phyloP scores from a whole-genome alignment of 2,113 vertebrate genomes.

The Lethenteron reissneri region DNA sequence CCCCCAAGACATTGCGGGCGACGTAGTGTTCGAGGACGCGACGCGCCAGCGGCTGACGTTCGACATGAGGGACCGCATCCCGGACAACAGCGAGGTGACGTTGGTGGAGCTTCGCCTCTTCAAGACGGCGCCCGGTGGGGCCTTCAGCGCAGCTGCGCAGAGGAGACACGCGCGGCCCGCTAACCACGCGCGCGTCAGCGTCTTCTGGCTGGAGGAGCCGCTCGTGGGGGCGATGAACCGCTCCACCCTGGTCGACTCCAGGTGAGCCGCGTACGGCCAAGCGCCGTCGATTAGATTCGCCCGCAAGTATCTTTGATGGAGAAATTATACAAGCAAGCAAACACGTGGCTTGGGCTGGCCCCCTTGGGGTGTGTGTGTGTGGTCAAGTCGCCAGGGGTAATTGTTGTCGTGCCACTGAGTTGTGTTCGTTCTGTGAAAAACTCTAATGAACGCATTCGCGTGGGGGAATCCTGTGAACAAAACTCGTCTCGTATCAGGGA shows the following conservation, averaged over 20 bases:
- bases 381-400: no score
- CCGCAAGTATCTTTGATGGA: no score
- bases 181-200: constrained; percentile 45
- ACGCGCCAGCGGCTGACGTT: constrained; percentile 43
- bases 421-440: no score
- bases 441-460: no score
- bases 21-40: constrained; percentile 36
- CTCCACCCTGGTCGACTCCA: constrained; percentile 59
- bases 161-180: constrained; percentile 25
- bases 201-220: constrained; percentile 59
- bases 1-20: constrained; percentile 37
- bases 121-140: constrained; percentile 33
- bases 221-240: constrained; percentile 44
- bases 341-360: no score
- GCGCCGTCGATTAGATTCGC: no score
- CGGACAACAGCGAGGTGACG: constrained; percentile 57
- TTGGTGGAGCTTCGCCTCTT: constrained; percentile 72
- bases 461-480: no score
- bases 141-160: constrained; percentile 19
- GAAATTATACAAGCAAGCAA: no score
- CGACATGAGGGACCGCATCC: constrained; percentile 58
- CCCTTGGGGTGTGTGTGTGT: no score
- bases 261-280: constrained; percentile 21
- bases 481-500: no score
- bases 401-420: no score